Evolutionary conservation across 2,797 vertebrate species (phyloP).

Genomic region (Ceyx erithaca): DNA sequence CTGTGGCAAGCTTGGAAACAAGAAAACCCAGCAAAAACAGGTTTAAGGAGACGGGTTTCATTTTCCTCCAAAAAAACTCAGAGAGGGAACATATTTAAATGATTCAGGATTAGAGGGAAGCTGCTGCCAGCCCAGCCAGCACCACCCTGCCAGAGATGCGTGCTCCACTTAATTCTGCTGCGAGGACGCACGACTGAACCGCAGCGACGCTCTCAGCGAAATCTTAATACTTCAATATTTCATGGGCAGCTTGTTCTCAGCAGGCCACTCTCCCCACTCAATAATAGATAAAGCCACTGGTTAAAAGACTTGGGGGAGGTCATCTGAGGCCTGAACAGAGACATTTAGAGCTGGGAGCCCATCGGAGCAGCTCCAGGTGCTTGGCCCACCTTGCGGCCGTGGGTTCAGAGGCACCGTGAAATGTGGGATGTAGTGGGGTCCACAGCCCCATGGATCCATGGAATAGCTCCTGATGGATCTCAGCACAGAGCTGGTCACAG

Average conservation of each 20-base stretch:
- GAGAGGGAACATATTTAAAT: slow-evolving; percentile 7
- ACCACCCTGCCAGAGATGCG: background rate
- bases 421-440: background rate
- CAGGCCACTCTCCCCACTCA: slow-evolving; percentile 53
- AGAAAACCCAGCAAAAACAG: background rate
- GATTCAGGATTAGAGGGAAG: slow-evolving; percentile 22
- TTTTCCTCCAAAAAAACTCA: background rate
- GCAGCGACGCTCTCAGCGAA: slow-evolving; percentile 42
- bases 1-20: background rate
- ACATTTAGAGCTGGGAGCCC: background rate
- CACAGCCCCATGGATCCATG: background rate
- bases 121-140: background rate
- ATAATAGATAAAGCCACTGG: slow-evolving; percentile 66
- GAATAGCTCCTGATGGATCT: background rate
- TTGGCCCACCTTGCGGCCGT: background rate
- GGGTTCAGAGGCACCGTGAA: background rate
- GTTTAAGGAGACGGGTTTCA: background rate
- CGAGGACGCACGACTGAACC: slow-evolving; percentile 33
- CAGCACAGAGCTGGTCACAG: background rate
- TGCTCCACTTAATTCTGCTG: slow-evolving; percentile 38
- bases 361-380: background rate
- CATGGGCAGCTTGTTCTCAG: slow-evolving; percentile 67
- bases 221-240: slow-evolving; percentile 74
- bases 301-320: slow-evolving; percentile 43
- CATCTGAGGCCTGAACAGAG: slow-evolving; percentile 34